phyloP scores from a whole-genome alignment of 2,797 vertebrate species.

The Phyllotis vaccarum region DNA sequence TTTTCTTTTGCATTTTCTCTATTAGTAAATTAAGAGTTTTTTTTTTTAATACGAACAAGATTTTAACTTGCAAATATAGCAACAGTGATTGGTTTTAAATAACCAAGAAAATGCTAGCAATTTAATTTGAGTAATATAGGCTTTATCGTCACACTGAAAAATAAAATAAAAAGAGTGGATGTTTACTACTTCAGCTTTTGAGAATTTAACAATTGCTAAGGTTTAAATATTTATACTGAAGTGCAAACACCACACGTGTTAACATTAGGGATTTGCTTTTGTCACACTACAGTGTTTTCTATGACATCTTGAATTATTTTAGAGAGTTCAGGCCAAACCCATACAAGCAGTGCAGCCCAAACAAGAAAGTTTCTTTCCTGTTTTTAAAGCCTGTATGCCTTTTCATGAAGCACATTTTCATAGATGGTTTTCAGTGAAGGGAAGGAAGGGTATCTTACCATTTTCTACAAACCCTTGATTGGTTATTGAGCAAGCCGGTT shows the following conservation, averaged over 20 bases:
- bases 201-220: slow-evolving; percentile 1
- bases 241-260: not conserved
- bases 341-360: not conserved
- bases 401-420: not conserved
- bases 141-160: not conserved
- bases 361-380: not conserved
- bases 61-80: not conserved
- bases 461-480: not conserved
- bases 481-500: not conserved
- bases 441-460: not conserved
- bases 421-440: not conserved
- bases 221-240: not conserved
- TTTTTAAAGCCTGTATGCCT: not conserved
- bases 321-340: not conserved
- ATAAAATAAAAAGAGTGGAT: slow-evolving; percentile 29
- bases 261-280: not conserved
- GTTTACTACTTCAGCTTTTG: not conserved
- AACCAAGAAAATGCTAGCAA: not conserved
- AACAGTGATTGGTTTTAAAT: not conserved
- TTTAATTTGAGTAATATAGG: slow-evolving; percentile 10
- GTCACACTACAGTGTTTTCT: not conserved
- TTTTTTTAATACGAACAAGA: not conserved
- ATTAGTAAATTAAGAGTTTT: slow-evolving; percentile 34
- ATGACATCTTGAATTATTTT: not conserved
- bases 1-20: not conserved